Base-by-base conservation (phyloP, 2,888 invertebrate genomes). In the Gastrophysa polygoni region DNA sequence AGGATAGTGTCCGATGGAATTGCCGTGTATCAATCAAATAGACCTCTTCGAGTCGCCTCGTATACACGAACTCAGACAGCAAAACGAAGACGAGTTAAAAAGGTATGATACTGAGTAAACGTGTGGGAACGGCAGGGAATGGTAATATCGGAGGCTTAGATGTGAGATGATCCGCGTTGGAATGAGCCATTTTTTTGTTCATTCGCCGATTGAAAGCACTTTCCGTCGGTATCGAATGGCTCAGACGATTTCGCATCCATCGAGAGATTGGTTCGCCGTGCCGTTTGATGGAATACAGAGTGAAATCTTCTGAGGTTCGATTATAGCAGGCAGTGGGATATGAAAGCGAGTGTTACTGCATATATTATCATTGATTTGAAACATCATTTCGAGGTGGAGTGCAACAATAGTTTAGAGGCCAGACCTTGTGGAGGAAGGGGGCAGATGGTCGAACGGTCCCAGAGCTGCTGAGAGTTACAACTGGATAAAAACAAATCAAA, bases 231-330 rank as follows among this genome's bases (percentile, higher is more conserved):
- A 71, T 71, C 63, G 66, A 69, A 71, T 70, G 68, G 65, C 66
- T 64, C 51, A 61, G 57, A 38, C 56, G 56, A 59, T 61, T 43
- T 46, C 47, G 71, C 68, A 73, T 75, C 75, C 73, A 75, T 74
- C 70, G 73, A 66, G 69, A 74, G 75, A 74, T 75, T 75, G 73
- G 70, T 72, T 73, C 67, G 55, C 50, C 63, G 3, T 28, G 49
- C 16, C 10, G 21, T 24, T 6, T 29, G 14, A 29, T 24, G 49
- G 5, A 10, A n/a, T 14, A 49, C 24, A 49, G 28, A 24, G n/a
- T 21, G 49, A 8, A n/a, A 48, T 21, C 21, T 10, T 5, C n/a
- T 3, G n/a, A 48, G 20, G 16, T 7, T 1, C 3, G 3, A 38
- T 38, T 38, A 2, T 38, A 38, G 16, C 10, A 5, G 16, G 38